phyloP scores from a whole-genome alignment of 64 coral and sea anemone species.

The Pocillopora damicornis region DNA sequence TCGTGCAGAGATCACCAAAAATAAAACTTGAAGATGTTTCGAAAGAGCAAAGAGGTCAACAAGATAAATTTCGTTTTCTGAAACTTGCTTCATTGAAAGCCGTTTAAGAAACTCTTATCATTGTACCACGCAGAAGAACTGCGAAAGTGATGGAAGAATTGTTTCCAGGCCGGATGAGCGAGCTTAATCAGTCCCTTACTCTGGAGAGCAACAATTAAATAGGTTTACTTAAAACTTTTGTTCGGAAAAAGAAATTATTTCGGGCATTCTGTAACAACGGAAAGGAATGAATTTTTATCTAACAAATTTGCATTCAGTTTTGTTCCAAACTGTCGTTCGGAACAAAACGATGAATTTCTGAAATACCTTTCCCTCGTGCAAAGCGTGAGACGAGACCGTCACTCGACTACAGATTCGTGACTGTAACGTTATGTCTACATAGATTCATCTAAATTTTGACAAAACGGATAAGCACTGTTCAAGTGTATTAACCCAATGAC shows the following conservation, averaged over 20 bases:
- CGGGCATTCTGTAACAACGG: constrained; percentile 12
- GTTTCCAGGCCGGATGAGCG: not conserved
- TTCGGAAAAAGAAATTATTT: constrained; percentile 3
- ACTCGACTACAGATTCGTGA: not conserved
- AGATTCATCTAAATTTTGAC: not conserved
- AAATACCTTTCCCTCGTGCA: constrained; percentile 4
- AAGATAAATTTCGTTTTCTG: not conserved
- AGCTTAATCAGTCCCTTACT: not conserved
- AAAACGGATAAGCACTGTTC: no score
- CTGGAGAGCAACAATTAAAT: not conserved
- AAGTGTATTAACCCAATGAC: no score
- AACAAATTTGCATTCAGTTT: constrained; percentile 31
- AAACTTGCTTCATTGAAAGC: not conserved
- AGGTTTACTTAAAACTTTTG: constrained; percentile 6
- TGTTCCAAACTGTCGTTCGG: not conserved
- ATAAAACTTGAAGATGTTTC: no score
- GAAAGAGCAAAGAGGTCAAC: not conserved
- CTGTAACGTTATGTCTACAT: not conserved
- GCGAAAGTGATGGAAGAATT: not conserved
- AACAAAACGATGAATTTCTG: constrained; percentile 18
- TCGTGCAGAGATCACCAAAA: no score
- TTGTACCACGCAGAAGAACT: not conserved
- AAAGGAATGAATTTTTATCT: not conserved
- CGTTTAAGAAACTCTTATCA: not conserved
- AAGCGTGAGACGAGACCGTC: not conserved